phyloP scores from a whole-genome alignment of 2,888 invertebrate genomes.

The Morpho achilles region DNA sequence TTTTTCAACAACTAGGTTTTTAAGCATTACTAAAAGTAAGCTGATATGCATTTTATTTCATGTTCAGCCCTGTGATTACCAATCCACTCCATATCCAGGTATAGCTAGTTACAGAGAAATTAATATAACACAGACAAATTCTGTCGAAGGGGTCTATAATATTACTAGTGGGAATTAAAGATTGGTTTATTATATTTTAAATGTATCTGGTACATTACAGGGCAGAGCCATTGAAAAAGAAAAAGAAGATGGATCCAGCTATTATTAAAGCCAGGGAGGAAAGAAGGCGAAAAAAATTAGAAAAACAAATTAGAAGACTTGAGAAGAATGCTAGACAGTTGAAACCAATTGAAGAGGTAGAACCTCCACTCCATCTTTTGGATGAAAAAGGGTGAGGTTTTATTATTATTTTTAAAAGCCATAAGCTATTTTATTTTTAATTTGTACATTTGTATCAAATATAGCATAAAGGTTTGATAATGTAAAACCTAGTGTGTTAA shows the following conservation, averaged over 20 bases:
- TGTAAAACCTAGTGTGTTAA: too few species aligned
- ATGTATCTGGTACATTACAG: slow-evolving; percentile 54
- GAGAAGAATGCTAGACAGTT: slow-evolving; percentile 89
- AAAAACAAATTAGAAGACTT: slow-evolving; percentile 90
- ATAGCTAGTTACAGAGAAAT: neutral
- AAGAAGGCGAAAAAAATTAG: slow-evolving; percentile 88
- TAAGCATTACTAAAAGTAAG: neutral
- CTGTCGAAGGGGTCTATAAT: too few species aligned
- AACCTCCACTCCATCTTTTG: slow-evolving; percentile 83
- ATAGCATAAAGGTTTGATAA: too few species aligned
- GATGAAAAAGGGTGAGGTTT: slow-evolving; percentile 81
- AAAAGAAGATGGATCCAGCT: slow-evolving; percentile 90
- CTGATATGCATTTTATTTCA: too few species aligned
- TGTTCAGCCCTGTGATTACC: neutral
- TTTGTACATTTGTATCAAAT: too few species aligned
- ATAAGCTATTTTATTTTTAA: too few species aligned
- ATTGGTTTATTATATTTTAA: too few species aligned
- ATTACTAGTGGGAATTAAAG: too few species aligned
- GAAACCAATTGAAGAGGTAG: slow-evolving; percentile 94
- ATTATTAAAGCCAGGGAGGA: slow-evolving; percentile 90
- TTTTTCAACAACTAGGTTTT: too few species aligned
- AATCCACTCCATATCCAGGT: neutral
- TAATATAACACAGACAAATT: too few species aligned
- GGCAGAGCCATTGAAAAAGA: slow-evolving; percentile 94
- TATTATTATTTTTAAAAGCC: too few species aligned